These are phyloP conservation scores for Cistogaster globosa DNA, from an alignment of 2,888 invertebrate genomes.

Conservation along the genomic window DNA sequence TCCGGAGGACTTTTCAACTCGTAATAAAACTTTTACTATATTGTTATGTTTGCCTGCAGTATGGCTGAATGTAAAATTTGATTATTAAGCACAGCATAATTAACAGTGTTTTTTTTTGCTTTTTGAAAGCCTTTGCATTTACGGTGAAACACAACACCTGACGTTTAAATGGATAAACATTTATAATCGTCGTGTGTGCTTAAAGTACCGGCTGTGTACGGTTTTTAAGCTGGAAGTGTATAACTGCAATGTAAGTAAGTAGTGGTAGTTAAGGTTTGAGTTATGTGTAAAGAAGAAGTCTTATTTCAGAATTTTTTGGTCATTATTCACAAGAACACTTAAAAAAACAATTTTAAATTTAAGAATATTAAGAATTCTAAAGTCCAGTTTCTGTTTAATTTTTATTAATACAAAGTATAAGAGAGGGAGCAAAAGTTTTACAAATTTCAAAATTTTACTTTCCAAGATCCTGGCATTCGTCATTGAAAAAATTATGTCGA, in stretches of 20 bases:
- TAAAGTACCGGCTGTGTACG: constrained; percentile 10
- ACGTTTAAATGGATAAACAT: constrained; percentile 61
- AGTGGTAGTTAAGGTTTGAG: neutral
- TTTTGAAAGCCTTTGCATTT: constrained; percentile 1
- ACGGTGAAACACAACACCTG: constrained; percentile 56
- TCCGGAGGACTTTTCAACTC: neutral
- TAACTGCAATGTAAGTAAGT: neutral
- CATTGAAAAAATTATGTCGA: too few relatives aligned
- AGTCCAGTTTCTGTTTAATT: too few relatives aligned
- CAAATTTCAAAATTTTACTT: too few relatives aligned
- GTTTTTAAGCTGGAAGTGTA: constrained; percentile 34
- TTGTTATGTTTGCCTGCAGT: neutral
- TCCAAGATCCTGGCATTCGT: too few relatives aligned
- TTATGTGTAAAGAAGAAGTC: neutral
- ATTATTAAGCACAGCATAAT: constrained; percentile 31
- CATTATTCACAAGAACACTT: neutral
- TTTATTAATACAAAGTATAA: too few relatives aligned
- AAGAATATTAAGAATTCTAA: too few relatives aligned
- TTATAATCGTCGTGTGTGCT: constrained; percentile 64
- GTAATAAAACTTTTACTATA: constrained; percentile 11
- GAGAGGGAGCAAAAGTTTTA: too few relatives aligned
- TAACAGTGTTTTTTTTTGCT: too few relatives aligned
- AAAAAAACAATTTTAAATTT: neutral
- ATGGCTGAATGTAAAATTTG: neutral
- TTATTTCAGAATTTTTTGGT: constrained; percentile 2